Base-by-base conservation (phyloP, 2,797 vertebrate genomes). In the Melanotaenia nigrans region DNA sequence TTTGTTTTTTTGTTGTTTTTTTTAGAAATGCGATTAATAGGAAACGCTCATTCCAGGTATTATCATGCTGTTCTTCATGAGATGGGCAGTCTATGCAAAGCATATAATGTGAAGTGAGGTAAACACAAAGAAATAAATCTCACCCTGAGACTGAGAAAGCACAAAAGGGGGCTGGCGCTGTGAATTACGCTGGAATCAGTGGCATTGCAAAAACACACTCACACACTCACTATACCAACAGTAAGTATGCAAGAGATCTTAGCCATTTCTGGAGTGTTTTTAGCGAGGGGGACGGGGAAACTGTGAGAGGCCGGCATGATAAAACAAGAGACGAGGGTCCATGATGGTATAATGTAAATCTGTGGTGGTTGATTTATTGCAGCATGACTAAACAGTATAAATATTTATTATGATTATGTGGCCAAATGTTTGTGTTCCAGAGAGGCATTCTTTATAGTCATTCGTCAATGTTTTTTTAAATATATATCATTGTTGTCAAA, bases 31-130 rank as follows among this genome's bases (percentile, higher is more conserved):
- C 68, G 67, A 87, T 62, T 61, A 88, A 82, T 59, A 77, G 74
- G 61, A 78, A 72, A 68, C 77, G 58, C 40, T 83, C 78, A 86
- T 89, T 90, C 86, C 86, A 88, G 91, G 90, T 92, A 87, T 90
- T 92, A 79, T 75, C 79, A 79, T 76, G 72, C 82, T 86, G 76
- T 87, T 90, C 80, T 83, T 87, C 82, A 79, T 56, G 79, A 88
- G 83, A 82, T 62, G 81, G 88, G 83, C 88, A 75, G 91, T 89
- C 92, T 94, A 94, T 95, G 93, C 94, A 95, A 95, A 91, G 87
- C 74, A 90, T 84, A 89, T 81, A 90, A 90, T 93, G 87, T 92
- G 90, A 92, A 91, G 84, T 85, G 84, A 55, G 83, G 85, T 71
- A 70, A 85, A 87, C 65, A 67, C 79, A 60, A 45, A 67, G 79